phyloP scores from a whole-genome alignment of 2,888 invertebrate genomes.

The Pedicia rivosa region DNA sequence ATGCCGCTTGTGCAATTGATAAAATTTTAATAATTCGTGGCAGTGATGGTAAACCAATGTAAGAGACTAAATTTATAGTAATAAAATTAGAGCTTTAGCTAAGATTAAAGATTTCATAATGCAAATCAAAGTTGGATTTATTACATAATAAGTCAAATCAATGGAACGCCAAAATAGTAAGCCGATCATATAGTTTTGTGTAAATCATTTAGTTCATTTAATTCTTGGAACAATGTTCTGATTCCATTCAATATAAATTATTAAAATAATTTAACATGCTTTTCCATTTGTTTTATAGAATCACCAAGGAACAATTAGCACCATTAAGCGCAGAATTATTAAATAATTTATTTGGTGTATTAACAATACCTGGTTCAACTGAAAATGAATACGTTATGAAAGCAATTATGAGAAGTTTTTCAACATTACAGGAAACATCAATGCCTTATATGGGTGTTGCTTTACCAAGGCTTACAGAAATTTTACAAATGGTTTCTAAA shows the following conservation, averaged over 20 bases:
- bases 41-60: slow-evolving; percentile 37
- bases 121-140: slow-evolving; percentile 4
- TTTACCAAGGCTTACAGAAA: slow-evolving; percentile 69
- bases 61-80: slow-evolving; percentile 19
- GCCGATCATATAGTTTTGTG: no score
- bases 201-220: no score
- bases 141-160: slow-evolving; percentile 3
- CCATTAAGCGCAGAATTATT: slow-evolving; percentile 55
- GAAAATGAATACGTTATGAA: slow-evolving; percentile 99
- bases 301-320: slow-evolving; percentile 43
- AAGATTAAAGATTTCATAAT: not conserved
- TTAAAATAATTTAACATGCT: not conserved
- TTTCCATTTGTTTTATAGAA: slow-evolving; percentile 29
- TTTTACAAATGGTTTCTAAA: slow-evolving; percentile 67
- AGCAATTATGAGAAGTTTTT: slow-evolving; percentile 82
- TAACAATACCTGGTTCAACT: slow-evolving; percentile 56
- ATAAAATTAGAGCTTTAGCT: not conserved
- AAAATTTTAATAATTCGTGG: slow-evolving; percentile 65
- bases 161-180: no score
- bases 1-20: slow-evolving; percentile 85
- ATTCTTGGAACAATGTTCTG: no score
- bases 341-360: slow-evolving; percentile 54
- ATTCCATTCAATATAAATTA: no score
- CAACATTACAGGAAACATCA: slow-evolving; percentile 61
- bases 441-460: slow-evolving; percentile 67